A percentile compares a stretch with the other conserved stretches of the same genome.
phyloP scores from a whole-genome alignment of 2,888 invertebrate genomes.

The Diadromus collaris region DNA sequence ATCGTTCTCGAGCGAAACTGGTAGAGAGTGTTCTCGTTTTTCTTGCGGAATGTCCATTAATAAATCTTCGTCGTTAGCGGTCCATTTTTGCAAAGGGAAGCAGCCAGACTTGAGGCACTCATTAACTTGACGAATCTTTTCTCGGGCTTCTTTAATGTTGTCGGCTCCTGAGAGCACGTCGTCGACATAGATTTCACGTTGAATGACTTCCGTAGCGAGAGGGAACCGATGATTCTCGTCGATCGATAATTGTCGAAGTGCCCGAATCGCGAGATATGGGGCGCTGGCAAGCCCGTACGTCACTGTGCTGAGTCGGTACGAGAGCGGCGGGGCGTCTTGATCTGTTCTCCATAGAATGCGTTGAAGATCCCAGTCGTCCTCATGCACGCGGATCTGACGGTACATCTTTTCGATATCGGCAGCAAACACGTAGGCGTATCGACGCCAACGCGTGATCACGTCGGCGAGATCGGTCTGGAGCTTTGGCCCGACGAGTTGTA shows the following conservation, averaged over 20 bases:
- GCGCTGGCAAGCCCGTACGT: background rate
- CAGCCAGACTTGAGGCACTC: constrained; percentile 27
- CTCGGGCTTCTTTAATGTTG: background rate
- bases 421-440: constrained; percentile 68
- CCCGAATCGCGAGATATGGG: background rate
- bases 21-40: background rate
- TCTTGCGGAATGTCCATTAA: constrained; percentile 6
- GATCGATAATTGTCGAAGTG: constrained; percentile 31
- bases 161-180: constrained; percentile 12
- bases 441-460: constrained; percentile 70
- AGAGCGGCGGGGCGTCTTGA: constrained; percentile 53
- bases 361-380: constrained; percentile 68
- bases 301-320: constrained; percentile 13
- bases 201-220: background rate
- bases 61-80: constrained; percentile 16
- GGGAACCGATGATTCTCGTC: constrained; percentile 22
- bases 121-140: background rate
- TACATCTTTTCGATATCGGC: constrained; percentile 77
- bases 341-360: constrained; percentile 73
- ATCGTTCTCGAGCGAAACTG: background rate
- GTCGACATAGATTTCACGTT: background rate
- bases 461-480: constrained; percentile 71
- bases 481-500: constrained; percentile 69
- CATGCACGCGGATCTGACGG: constrained; percentile 69
- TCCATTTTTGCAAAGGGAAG: constrained; percentile 43